Base-by-base conservation (phyloP, 2,113 vertebrate species). In the Polypterus senegalus region DNA sequence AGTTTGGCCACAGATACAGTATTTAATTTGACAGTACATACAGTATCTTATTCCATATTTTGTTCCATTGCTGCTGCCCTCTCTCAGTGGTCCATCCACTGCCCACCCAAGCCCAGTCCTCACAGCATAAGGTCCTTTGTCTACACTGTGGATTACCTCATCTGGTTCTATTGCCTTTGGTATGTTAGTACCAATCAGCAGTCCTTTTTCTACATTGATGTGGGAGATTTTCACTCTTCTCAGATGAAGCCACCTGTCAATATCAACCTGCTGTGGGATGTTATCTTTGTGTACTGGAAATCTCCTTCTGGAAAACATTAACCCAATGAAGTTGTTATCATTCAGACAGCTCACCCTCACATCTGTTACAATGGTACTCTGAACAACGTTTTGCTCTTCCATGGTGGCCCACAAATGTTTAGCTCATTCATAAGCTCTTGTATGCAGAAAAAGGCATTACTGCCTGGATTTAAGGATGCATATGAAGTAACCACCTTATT, bases 61-160 rank as follows among this genome's bases (percentile, higher is more conserved):
- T 4, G 64, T 47, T 59, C 44, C 9, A 7, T 2, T 44, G 8
- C 58, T 46, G 3, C 2, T 68, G 64, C 48, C 65, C 51, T 60
- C 59, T 66, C 59, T 64, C 7, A 73, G 66, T 7, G 61, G 68
- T 56, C 66, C 65, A 10, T 73, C 70, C 1, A 70, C 63, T 11
- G 61, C 69, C 63, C 68, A 70, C 44, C 61, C 65, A 58, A 73
- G 53, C 51, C 57, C 51, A 43, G 70, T 73, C 7, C 54, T 71
- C 6, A 71, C n/a, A 0, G 62, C 59, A 0, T 69, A 70, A 43
- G 68, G 60, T 60, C 69, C 63, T 46, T 63, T 3, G 6, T 67
- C 57, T 44, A 67, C 3, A 7, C 68, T 65, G 43, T 7, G 66
- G 2, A 72, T 7, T 10, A 72, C 61, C 47, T 64, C 48, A 0